A percentile compares a stretch with the other conserved stretches of the same genome.
Evolutionary conservation across 2,888 invertebrate species (phyloP).

Genomic region (Meiosimyza decipiens): DNA sequence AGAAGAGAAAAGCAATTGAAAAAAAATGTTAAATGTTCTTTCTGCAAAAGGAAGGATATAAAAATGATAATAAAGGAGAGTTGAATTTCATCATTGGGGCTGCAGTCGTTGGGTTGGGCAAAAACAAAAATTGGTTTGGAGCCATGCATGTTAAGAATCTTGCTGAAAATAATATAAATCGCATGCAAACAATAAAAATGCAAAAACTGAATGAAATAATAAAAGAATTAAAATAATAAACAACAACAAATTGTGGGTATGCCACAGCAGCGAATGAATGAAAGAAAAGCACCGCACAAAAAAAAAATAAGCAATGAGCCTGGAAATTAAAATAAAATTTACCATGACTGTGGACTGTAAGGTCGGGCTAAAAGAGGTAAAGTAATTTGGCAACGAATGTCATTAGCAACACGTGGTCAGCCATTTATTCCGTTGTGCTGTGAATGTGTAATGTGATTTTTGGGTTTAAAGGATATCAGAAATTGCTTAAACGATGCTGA

Average conservation of each 20-base stretch:
- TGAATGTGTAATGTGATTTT: too few species aligned
- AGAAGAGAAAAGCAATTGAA: slow-evolving; percentile 27
- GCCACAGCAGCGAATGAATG: not conserved
- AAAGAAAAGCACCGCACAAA: not conserved
- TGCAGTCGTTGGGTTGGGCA: not conserved
- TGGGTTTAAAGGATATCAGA: too few species aligned
- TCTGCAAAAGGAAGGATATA: slow-evolving; percentile 12
- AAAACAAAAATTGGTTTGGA: not conserved
- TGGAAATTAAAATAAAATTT: slow-evolving; percentile 26
- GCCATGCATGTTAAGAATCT: not conserved
- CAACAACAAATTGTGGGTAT: not conserved
- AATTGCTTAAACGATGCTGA: too few species aligned
- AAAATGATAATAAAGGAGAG: not conserved
- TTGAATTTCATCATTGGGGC: not conserved
- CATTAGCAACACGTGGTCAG: slow-evolving; percentile 9
- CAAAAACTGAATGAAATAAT: too few species aligned
- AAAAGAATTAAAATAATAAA: slow-evolving; percentile 13
- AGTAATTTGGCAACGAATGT: not conserved
- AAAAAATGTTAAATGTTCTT: slow-evolving; percentile 14
- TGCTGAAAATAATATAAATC: not conserved
- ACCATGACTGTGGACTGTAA: slow-evolving; percentile 1
- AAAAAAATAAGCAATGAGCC: slow-evolving; percentile 10
- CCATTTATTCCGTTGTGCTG: not conserved
- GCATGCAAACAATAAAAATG: not conserved
- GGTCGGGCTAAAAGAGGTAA: not conserved